Conservation (phyloP, 2,797 vertebrate genomes). For the Parotocinclus haroldoi region DNA sequence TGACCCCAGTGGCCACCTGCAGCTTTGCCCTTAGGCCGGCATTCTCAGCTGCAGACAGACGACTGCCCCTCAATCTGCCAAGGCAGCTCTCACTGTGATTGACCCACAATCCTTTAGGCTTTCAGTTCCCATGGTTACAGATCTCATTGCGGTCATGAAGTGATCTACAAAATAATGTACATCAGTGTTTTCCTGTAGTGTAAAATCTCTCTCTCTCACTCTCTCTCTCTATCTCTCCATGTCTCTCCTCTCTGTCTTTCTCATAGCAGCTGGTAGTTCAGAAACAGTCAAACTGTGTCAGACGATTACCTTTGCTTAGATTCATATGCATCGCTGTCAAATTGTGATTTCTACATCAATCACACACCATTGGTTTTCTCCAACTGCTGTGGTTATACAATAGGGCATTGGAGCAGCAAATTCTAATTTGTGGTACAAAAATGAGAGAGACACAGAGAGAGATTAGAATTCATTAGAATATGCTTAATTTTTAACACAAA, state of each 20-base stretch:
- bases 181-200: constrained; percentile 23
- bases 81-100: constrained; percentile 49
- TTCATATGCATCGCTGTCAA: constrained; percentile 49
- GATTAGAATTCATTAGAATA: constrained; percentile 45
- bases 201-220: constrained; percentile 15
- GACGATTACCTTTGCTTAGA: constrained; percentile 54
- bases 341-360: constrained; percentile 49
- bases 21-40: constrained; percentile 38
- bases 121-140: constrained; percentile 56
- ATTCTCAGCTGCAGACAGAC: constrained; percentile 46
- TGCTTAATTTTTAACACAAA: constrained; percentile 41
- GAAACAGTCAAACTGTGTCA: constrained; percentile 44
- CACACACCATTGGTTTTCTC: constrained; percentile 48
- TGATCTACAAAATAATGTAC: constrained; percentile 54
- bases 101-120: constrained; percentile 55
- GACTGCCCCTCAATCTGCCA: constrained; percentile 43
- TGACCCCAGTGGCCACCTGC: constrained; percentile 48
- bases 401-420: constrained; percentile 40
- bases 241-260: constrained; percentile 14
- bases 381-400: constrained; percentile 40
- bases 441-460: constrained; percentile 19
- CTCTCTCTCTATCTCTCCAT: constrained; percentile 24
- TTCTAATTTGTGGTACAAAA: constrained; percentile 45
- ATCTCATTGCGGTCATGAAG: constrained; percentile 50
- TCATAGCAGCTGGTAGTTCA: constrained; percentile 39